Evolutionary conservation across 2,888 invertebrate species (phyloP), one percentile per base, ranked within the genome.

Genomic region (Dryadula phaetusa): DNA sequence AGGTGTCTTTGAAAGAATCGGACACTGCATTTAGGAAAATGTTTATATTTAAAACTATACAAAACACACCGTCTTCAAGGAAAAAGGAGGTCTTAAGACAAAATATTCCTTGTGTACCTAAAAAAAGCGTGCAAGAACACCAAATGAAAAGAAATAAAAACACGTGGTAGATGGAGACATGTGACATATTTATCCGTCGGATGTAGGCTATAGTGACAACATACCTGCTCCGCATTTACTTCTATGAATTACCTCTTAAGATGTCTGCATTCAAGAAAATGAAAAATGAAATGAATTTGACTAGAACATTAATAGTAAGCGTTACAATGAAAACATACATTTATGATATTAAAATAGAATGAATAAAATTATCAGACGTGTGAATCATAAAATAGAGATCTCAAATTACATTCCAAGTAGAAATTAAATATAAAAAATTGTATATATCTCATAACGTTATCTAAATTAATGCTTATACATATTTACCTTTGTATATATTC

Each of bases 241-340:
- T 86, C 82, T 81, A 82, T 84, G 83, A 89, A 89, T 81, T 84
- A 84, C 82, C 80, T 82, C 80, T 84, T 80, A 81, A 78, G 77
- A 81, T 81, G 83, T 82, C 80, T 80, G 77, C 78, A 81, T 83
- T 80, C 77, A 83, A 89, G 85, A 85, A 88, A 89, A 90, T 86
- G 89, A 87, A 91, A 91, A 92, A 91, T 90, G 88, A 87, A 88
- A 85, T 89, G 81, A 86, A 88, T 89, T 88, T 82, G 88, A 86
- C 85, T 86, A 87, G 85, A 79, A 81, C 77, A 77, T 75, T 86
- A 86, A 86, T 87, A 84, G 86, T 79, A 79, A 78, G 75, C 76
- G 81, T 80, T 77, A 77, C 77, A 78, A 83, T 84, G 84, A 82
- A 83, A 79, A 77, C 77, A 75, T 75, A 72, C 73, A 77, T 72